Base-by-base conservation (phyloP, 1,140 invertebrate species). In the Diabrotica undecimpunctata region DNA sequence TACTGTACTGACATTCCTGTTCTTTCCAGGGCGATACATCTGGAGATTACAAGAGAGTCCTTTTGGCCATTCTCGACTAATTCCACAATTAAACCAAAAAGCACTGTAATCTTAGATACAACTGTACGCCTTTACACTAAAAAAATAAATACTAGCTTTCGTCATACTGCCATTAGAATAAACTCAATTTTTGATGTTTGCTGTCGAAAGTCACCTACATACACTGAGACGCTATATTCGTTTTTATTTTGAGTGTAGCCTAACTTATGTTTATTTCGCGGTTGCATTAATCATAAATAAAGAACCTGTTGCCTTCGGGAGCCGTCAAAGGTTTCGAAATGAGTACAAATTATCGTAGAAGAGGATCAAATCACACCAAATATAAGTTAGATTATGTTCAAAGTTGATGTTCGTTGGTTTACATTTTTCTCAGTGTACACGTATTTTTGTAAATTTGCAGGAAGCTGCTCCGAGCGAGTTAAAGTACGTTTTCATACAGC, bases 11-110 rank as follows among this genome's bases (percentile, higher is more conserved):
- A 70, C 64, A 53, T 37, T 70, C 62, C 67, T 72, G 53, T 69
- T 65, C 65, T 71, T 79, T 90, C 66, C 85, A 94, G 89, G 90
- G 87, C 71, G 93, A 96, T 79, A 95, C 93, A 65, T 93, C 92
- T 72, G 93, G 94, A 67, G 92, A 96, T 84, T 95, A 95, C 85
- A 94, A 91, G 83, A 89, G 88, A 81, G 86, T 93, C 73, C 86
- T 96, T 73, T 84, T 95, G 75, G 88, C 90, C 71, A 81, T 95
- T 74, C 85, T 94, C 84, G 82, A 88, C 83, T 86, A 88, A 75
- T 67, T 69, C 67, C 71, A 62, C 52, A 55, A 51, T 13, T n/a
- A 56, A 67, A 67, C 55, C 53, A 54, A 64, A 66, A 64, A 64
- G 70, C 72, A 68, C 74, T 69, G 70, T 69, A 68, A 64, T 68